Evolutionary conservation across 2,113 vertebrate genomes (phyloP), one percentile per base, ranked within the genome.

Genomic region (Coracopsis vasa): DNA sequence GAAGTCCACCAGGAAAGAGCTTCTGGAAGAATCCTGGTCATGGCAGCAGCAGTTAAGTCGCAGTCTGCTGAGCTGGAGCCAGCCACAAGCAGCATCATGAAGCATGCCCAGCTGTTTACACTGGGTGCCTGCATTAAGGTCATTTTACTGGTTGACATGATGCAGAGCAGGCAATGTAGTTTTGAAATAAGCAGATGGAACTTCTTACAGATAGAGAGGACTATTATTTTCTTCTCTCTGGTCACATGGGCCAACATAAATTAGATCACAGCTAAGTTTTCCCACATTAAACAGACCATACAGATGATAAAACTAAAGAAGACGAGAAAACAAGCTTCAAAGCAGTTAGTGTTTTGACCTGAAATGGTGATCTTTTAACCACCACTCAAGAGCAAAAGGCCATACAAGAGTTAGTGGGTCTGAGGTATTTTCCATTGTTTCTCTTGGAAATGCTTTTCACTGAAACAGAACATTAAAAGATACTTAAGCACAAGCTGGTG

Each of bases 281-380:
- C 88, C 93, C 95, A 94, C 87, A 83, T 92, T 82, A 95, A 48
- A 77, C 41, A 79, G 93, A 92, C 53, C 47, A 65, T 86, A 92
- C 73, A 94, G 81, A 88, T 64, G 90, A 92, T 67, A 94, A 93
- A 94, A 80, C 58, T 86, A 83, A 94, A 90, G 77, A 85, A 9
- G 35, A 89, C 0, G 1, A 81, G 45, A 90, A 93, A 85, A 62
- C 62, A 79, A 80, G 62, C 71, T 86, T 95, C 92, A 94, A 87
- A 96, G 94, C 70, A 87, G 61, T 85, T 78, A 83, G 87, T 70
- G 94, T 87, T 81, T 94, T 97, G 95, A 93, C 91, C 95, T 94
- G 84, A 77, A 94, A n/a, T 45, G 48, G 45, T 90, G 89, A 97
- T 83, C 84, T 94, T 91, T 93, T 70, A 95, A 94, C 94, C 73